Conservation (phyloP, 2,797 vertebrate species). For the Notoglanidium macrostoma region DNA sequence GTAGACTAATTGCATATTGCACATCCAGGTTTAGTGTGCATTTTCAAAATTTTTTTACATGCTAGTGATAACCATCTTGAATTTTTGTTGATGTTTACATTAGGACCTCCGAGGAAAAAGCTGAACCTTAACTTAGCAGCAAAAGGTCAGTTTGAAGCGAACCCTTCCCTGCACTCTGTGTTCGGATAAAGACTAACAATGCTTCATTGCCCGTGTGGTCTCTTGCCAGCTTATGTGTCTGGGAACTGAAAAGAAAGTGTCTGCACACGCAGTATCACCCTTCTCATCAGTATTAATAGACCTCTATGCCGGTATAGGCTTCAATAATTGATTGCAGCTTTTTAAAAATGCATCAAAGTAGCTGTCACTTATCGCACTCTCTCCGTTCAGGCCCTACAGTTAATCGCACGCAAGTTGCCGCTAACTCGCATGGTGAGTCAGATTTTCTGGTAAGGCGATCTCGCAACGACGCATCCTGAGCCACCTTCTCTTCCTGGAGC, state of each 20-base stretch:
- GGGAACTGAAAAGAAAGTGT: conserved; percentile 82
- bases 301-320: conserved; percentile 62
- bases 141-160: conserved; percentile 4
- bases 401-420: conserved; percentile 63
- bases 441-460: conserved; percentile 81
- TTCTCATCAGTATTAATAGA: conserved; percentile 70
- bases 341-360: conserved; percentile 78
- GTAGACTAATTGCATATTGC: too few relatives aligned
- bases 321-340: conserved; percentile 71
- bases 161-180: conserved; percentile 60
- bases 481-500: conserved; percentile 68
- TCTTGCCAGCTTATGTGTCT: conserved; percentile 75
- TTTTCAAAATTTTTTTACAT: neutral
- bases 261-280: conserved; percentile 69
- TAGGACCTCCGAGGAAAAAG: neutral
- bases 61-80: neutral
- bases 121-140: neutral
- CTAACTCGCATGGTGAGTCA: conserved; percentile 78
- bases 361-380: conserved; percentile 76
- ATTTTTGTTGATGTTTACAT: neutral
- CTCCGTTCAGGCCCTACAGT: conserved; percentile 65
- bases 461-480: conserved; percentile 54
- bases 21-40: neutral
- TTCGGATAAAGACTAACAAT: conserved; percentile 62
- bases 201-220: conserved; percentile 67